Base-by-base conservation (phyloP, 2,888 invertebrate genomes). In the Allacma fusca region DNA sequence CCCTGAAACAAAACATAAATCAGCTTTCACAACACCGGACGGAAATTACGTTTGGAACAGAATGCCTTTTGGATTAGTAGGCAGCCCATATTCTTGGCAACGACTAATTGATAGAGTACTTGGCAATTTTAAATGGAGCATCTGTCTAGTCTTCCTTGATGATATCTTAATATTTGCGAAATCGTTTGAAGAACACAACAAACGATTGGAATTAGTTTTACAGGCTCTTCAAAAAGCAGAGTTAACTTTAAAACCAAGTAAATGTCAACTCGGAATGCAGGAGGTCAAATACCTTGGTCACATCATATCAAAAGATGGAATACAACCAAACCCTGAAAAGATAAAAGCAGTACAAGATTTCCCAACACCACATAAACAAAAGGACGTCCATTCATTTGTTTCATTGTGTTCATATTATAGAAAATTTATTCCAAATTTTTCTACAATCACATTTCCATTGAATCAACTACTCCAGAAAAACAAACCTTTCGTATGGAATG, bases 81-180 rank as follows among this genome's bases (percentile, higher is more conserved):
- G n/a, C 24, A 4, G n/a, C 16, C 74, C 64, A 24, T 24, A 21
- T 5, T 19, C 29, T 57, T 72, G n/a, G n/a, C 21, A 19, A 12
- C n/a, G 21, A 9, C 5, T 40, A 13, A 75, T 50, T 23, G 75
- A 67, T 57, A 5, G 26, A 29, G 26, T 75, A 23, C 28, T 75
- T n/a, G 28, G 68, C 5, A 4, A 44, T 16, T 68, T 50, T 7
- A 67, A 68, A 12, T 76, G 50, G 34, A 50, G 1, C 1, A 57
- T 68, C 5, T n/a, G n/a, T 13, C 29, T 80, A 1, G 81, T 80
- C 0, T 84, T 84, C 29, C 26, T 86, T n/a, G 86, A 86, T 69
- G 86, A 86, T 70, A 78, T 85, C 23, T 43, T 85, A 0, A 75
- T 85, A 0, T 80, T 81, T 23, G 85, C 81, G 1, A 70, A 71